Evolutionary conservation across 2,888 invertebrate genomes (phyloP).

Genomic region (Ormia ochracea): DNA sequence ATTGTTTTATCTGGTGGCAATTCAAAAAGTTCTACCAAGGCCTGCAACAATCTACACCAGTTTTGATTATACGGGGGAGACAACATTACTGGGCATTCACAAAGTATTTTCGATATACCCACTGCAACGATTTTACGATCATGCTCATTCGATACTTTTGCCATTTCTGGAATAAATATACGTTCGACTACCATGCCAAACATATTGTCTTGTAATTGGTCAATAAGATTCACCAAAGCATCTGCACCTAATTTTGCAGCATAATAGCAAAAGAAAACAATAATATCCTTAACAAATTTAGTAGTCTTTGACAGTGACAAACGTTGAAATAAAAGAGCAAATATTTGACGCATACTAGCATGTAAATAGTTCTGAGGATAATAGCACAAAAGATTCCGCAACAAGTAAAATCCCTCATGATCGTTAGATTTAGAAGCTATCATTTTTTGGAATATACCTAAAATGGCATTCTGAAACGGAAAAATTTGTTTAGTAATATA

Average conservation of each 20-base stretch:
- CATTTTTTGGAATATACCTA: conserved; percentile 97
- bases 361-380: conserved; percentile 87
- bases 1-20: conserved; percentile 88
- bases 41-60: conserved; percentile 82
- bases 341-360: conserved; percentile 90
- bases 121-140: conserved; percentile 95
- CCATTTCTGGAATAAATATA: conserved; percentile 89
- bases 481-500: background rate
- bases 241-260: conserved; percentile 87
- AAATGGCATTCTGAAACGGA: conserved; percentile 82
- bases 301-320: conserved; percentile 95
- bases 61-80: conserved; percentile 82
- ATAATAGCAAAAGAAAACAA: conserved; percentile 94
- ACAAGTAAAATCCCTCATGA: conserved; percentile 95
- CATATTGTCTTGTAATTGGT: conserved; percentile 92
- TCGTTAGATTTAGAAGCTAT: conserved; percentile 96
- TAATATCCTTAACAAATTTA: conserved; percentile 92
- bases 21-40: conserved; percentile 91
- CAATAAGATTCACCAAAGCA: conserved; percentile 85
- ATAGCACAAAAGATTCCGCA: conserved; percentile 89
- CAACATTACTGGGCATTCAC: conserved; percentile 84
- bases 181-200: conserved; percentile 97
- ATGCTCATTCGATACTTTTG: conserved; percentile 87
- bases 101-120: conserved; percentile 90
- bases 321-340: conserved; percentile 94